Percentiles rank a stretch among this genome's conserved stretches.
phyloP scores from a whole-genome alignment of 2,113 vertebrate genomes.

The Hypocryptadius cinnamomeus region DNA sequence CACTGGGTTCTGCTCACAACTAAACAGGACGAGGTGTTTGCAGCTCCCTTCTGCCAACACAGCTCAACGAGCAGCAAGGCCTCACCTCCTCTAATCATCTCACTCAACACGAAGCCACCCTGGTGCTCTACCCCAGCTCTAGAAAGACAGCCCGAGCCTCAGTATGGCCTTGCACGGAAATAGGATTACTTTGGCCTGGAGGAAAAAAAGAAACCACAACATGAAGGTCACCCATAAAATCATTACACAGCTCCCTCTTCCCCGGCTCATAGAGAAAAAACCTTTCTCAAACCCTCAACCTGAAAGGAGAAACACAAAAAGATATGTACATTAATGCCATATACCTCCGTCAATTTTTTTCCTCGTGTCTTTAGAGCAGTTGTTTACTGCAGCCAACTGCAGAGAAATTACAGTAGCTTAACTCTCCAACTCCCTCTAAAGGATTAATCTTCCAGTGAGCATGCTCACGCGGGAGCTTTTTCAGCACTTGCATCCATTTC shows the following conservation, averaged over 20 bases:
- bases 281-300: conserved; percentile 21
- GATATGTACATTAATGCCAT: conserved; percentile 6
- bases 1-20: background rate
- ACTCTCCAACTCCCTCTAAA: conserved; percentile 58
- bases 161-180: conserved; percentile 12
- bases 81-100: background rate
- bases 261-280: conserved; percentile 1
- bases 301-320: conserved; percentile 16
- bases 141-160: background rate
- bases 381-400: conserved; percentile 60
- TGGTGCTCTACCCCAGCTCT: conserved; percentile 4
- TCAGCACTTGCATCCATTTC: conserved; percentile 51
- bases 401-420: conserved; percentile 60
- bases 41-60: background rate
- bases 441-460: conserved; percentile 60
- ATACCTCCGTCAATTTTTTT: conserved; percentile 49
- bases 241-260: conserved; percentile 13
- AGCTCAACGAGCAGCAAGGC: conserved; percentile 16
- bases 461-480: conserved; percentile 52
- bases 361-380: conserved; percentile 44
- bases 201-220: conserved; percentile 48
- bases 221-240: conserved; percentile 43
- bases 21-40: background rate
- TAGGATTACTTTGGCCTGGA: conserved; percentile 41
- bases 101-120: background rate